These are phyloP conservation scores for Drosophila takahashii DNA, from an alignment of 1,140 invertebrate species.

Conservation along the genomic window DNA sequence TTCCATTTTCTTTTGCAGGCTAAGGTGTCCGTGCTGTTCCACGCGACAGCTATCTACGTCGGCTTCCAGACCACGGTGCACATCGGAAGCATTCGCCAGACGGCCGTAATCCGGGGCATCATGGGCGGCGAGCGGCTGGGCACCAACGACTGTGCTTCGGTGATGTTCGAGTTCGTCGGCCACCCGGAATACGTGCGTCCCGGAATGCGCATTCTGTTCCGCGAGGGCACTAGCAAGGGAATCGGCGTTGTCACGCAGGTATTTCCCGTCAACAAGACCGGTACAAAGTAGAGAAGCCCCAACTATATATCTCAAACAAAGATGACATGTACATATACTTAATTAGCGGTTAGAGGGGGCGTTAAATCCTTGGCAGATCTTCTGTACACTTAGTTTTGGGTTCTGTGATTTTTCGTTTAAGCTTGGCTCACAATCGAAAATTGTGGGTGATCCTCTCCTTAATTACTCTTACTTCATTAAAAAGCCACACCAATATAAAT, in stretches of 20 bases:
- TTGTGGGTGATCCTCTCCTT: conserved; percentile 33
- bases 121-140: conserved; percentile 84
- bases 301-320: conserved; percentile 53
- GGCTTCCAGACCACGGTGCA: conserved; percentile 98
- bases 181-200: conserved; percentile 97
- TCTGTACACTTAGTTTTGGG: conserved; percentile 70
- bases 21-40: conserved; percentile 93
- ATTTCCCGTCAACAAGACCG: conserved; percentile 86
- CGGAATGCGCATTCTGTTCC: conserved; percentile 93
- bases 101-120: conserved; percentile 91
- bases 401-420: conserved; percentile 81
- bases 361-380: conserved; percentile 59
- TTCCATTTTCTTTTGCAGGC: conserved; percentile 87
- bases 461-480: conserved; percentile 56
- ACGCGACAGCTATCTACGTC: conserved; percentile 90
- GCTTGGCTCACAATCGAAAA: conserved; percentile 49
- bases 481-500: conserved; percentile 6
- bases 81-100: conserved; percentile 97
- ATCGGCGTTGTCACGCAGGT: conserved; percentile 96
- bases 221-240: conserved; percentile 94
- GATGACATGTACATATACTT: conserved; percentile 48
- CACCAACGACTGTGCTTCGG: conserved; percentile 94
- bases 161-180: conserved; percentile 94
- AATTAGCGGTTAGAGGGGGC: conserved; percentile 40
- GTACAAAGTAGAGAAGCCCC: conserved; percentile 42